Percentiles rank a stretch among this genome's conserved stretches.
These are phyloP conservation scores for Acleris laterana DNA, from an alignment of 2,888 invertebrate genomes.

Conservation along the genomic window DNA sequence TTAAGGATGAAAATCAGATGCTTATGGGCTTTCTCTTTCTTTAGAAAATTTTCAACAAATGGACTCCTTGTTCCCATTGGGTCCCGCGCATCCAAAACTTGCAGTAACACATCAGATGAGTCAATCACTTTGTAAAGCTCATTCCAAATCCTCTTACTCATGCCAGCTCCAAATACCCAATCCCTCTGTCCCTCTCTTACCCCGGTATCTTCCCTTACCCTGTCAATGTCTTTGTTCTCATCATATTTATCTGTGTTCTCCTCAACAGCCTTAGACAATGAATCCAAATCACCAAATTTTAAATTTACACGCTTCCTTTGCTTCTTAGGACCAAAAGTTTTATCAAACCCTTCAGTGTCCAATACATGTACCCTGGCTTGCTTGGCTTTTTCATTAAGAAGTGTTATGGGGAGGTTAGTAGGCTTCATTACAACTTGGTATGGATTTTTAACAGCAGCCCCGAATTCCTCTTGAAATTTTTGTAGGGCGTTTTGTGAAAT, in stretches of 20 bases:
- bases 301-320: slow-evolving; percentile 95
- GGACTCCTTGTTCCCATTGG: slow-evolving; percentile 98
- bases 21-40: slow-evolving; percentile 97
- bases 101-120: slow-evolving; percentile 98
- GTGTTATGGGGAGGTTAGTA: slow-evolving; percentile 95
- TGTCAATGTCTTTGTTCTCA: slow-evolving; percentile 91
- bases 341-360: slow-evolving; percentile 97
- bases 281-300: slow-evolving; percentile 89
- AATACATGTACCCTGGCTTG: slow-evolving; percentile 96
- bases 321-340: slow-evolving; percentile 97
- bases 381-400: slow-evolving; percentile 96
- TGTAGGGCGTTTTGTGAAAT: slow-evolving; percentile 95
- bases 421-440: slow-evolving; percentile 99
- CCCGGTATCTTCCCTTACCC: slow-evolving; percentile 92
- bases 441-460: slow-evolving; percentile 96
- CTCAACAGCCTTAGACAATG: slow-evolving; percentile 89
- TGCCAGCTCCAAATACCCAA: slow-evolving; percentile 97
- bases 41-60: slow-evolving; percentile 95
- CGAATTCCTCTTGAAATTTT: slow-evolving; percentile 97
- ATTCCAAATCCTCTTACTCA: slow-evolving; percentile 99
- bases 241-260: slow-evolving; percentile 91
- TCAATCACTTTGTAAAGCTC: slow-evolving; percentile 99
- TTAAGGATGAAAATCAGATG: slow-evolving; percentile 98
- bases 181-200: slow-evolving; percentile 93
- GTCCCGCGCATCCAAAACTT: slow-evolving; percentile 98